A percentile compares a stretch with the other conserved stretches of the same genome.
phyloP scores from a whole-genome alignment of 2,113 vertebrate species.

The Ursus arctos region DNA sequence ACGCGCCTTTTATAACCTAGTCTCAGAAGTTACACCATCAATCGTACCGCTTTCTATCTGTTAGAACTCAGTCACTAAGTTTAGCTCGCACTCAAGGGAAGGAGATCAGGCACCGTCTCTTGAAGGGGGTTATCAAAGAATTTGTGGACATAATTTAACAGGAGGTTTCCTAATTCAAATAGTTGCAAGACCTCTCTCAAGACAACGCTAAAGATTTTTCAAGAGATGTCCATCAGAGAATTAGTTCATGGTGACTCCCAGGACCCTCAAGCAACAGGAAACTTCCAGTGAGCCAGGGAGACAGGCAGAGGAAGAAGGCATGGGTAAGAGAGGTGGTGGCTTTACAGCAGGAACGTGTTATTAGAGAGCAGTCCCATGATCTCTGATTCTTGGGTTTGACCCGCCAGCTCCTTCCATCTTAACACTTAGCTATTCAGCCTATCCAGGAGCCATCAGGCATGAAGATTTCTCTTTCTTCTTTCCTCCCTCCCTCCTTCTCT shows the following conservation, averaged over 20 bases:
- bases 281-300: neutral
- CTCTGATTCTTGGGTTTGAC: neutral
- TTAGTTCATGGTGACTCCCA: neutral
- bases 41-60: neutral
- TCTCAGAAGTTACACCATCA: neutral
- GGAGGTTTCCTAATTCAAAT: neutral
- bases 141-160: neutral
- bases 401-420: neutral
- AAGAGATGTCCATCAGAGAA: neutral
- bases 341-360: neutral
- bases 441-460: neutral
- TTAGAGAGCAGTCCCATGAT: neutral
- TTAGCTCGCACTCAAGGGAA: neutral
- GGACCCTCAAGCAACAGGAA: neutral
- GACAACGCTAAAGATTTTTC: conserved; percentile 1
- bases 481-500: neutral
- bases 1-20: neutral
- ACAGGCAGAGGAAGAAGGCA: neutral
- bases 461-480: neutral
- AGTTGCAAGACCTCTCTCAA: neutral
- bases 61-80: neutral
- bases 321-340: neutral
- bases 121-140: neutral
- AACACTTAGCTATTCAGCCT: neutral
- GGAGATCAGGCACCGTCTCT: neutral